Conservation (phyloP, 2,113 vertebrate species). For the Tachuris rubrigastra region DNA sequence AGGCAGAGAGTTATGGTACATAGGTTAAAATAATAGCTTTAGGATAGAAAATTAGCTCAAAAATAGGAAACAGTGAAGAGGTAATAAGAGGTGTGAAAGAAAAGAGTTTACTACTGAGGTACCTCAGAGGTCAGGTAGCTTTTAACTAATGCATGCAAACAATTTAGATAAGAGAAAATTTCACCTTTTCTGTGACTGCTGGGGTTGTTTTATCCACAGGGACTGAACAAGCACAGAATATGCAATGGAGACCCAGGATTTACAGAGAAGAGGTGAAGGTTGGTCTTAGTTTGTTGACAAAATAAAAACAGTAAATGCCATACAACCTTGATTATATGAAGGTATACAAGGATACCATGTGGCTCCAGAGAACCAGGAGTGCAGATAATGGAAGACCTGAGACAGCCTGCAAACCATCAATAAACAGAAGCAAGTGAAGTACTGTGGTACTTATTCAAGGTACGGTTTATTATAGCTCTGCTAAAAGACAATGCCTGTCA, state of each 20-base stretch:
- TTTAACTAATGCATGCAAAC: conserved; percentile 15
- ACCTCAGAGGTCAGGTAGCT: conserved; percentile 6
- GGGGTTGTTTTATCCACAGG: neutral
- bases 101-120: neutral
- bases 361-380: rapidly evolving
- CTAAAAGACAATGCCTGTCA: neutral
- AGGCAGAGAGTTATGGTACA: conserved; percentile 2
- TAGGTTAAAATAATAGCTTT: conserved; percentile 52
- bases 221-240: neutral
- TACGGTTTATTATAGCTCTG: neutral
- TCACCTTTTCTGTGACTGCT: neutral
- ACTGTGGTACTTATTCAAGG: neutral
- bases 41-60: conserved; percentile 25
- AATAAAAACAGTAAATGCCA: neutral
- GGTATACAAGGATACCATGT: neutral
- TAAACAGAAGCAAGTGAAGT: neutral
- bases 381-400: neutral
- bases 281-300: neutral
- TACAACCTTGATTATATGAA: neutral
- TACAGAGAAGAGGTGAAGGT: neutral
- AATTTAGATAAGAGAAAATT: conserved; percentile 6
- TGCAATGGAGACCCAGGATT: neutral
- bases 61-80: conserved; percentile 6
- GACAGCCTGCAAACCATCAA: neutral
- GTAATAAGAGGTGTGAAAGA: conserved; percentile 1